Evolutionary conservation across 30 jellyfish, hydroid and myxozoan species (phyloP).

Genomic region (Aurelia sp.): DNA sequence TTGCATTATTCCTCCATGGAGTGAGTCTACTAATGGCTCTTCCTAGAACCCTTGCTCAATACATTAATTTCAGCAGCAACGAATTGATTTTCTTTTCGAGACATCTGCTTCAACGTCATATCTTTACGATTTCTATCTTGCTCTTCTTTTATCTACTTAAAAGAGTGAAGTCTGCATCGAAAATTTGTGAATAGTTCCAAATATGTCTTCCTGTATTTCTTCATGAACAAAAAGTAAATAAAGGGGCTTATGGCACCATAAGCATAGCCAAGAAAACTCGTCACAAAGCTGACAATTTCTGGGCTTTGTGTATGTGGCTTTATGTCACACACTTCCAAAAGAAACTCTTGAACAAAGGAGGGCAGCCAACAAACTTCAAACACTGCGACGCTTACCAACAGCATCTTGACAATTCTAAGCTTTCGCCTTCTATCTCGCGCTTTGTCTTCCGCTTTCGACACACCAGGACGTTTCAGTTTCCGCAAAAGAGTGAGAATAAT

Average conservation of each 20-base stretch:
- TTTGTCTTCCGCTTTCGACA: no score
- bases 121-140: no score
- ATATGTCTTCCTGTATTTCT: background rate
- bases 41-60: no score
- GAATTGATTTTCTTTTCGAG: no score
- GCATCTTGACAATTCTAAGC: slow-evolving; percentile 2
- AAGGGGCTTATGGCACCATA: slow-evolving; percentile 12
- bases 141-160: no score
- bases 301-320: background rate
- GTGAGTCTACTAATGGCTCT: no score
- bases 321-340: background rate
- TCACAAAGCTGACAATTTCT: background rate
- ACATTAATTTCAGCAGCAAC: no score
- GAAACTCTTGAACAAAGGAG: slow-evolving; percentile 11
- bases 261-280: slow-evolving; percentile 6
- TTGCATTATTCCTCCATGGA: no score
- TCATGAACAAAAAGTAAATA: background rate
- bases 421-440: background rate
- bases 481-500: no score
- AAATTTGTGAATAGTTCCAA: background rate
- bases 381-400: background rate
- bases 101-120: no score
- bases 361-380: slow-evolving; percentile 36
- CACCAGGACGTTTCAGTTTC: no score
- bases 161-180: no score